phyloP scores from a whole-genome alignment of 2,797 vertebrate genomes.

The Avahi laniger region DNA sequence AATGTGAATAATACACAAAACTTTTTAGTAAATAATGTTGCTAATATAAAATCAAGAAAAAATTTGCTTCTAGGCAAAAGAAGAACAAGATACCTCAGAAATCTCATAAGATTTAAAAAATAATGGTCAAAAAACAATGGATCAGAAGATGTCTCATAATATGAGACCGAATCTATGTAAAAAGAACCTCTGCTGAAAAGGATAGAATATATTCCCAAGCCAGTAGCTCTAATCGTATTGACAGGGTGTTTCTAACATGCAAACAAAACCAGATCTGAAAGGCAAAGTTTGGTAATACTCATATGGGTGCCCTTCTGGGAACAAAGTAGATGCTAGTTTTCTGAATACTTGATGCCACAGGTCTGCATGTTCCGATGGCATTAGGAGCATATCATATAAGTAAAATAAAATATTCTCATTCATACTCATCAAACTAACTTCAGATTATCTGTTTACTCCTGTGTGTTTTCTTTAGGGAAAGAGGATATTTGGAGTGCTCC shows the following conservation, averaged over 20 bases:
- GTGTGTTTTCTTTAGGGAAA: background rate
- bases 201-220: background rate
- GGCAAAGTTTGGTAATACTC: background rate
- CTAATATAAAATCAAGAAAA: background rate
- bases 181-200: background rate
- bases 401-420: background rate
- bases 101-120: background rate
- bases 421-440: background rate
- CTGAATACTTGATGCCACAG: background rate
- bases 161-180: background rate
- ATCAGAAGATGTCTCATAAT: background rate
- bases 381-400: background rate
- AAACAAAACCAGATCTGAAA: background rate
- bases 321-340: background rate
- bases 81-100: background rate
- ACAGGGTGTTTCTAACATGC: background rate
- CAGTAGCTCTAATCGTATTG: background rate
- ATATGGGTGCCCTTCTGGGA: fast-evolving
- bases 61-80: background rate
- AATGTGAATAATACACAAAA: background rate
- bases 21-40: background rate
- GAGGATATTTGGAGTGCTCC: background rate
- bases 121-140: background rate
- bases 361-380: background rate
- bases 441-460: background rate